phyloP scores from a whole-genome alignment of 2,113 vertebrate genomes.

The Laticauda colubrina region DNA sequence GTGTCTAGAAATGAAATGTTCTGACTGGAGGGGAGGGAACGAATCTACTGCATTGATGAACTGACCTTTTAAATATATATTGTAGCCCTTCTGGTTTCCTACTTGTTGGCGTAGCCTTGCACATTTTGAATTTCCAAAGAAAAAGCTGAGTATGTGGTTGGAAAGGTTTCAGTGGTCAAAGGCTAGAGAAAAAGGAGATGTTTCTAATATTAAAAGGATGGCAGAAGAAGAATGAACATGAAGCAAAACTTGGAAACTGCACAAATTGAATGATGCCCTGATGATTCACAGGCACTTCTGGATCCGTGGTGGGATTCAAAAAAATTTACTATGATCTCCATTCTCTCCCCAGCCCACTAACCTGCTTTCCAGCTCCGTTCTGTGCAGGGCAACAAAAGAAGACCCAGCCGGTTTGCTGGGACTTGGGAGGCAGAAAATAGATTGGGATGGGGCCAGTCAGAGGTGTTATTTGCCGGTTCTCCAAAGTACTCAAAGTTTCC shows the following conservation, averaged over 20 bases:
- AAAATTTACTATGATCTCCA: no score
- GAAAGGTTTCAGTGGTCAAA: not conserved
- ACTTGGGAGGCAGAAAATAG: no score
- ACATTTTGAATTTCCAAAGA: not conserved
- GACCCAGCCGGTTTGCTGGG: no score
- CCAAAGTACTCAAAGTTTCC: no score
- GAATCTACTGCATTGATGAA: not conserved
- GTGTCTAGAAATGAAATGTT: conserved; percentile 30
- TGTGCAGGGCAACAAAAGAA: no score
- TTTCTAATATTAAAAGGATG: not conserved
- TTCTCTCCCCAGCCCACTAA: no score
- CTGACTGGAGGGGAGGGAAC: conserved; percentile 11
- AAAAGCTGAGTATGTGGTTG: not conserved
- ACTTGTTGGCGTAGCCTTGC: fast-evolving
- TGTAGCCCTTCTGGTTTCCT: not conserved
- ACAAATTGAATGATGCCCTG: no score
- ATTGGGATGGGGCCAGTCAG: no score
- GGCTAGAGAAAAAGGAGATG: not conserved
- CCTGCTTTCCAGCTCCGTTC: no score
- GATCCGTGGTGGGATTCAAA: no score
- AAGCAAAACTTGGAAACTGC: not conserved
- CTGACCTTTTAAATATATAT: not conserved
- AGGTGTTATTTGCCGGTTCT: no score
- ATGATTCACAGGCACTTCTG: no score
- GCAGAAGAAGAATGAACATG: not conserved